Base-by-base conservation (phyloP, 2,113 vertebrate genomes). In the Picathartes gymnocephalus region DNA sequence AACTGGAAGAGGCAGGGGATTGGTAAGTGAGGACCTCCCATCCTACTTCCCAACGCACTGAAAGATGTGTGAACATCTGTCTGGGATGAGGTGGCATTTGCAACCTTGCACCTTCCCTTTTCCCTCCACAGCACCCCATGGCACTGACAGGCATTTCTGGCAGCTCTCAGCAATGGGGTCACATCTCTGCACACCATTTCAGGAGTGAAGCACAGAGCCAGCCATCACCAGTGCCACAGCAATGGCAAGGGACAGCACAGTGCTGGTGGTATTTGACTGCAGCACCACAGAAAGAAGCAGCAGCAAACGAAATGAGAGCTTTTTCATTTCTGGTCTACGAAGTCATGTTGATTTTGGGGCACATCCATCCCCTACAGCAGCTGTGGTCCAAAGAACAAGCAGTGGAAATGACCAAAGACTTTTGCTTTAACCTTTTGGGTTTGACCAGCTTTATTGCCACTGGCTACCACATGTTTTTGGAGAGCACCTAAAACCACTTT, bases 191-290 rank as follows among this genome's bases (percentile, higher is more conserved):
- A 45, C 54, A 73, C 37, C 17, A 21, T 35, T 89, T 68, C 3
- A 4, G 48, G 45, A 81, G 45, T 0, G 0, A 85, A 85, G 45
- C 27, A 45, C 0, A 0, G 35, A n/a, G 39, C 22, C 84, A 90
- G 61, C 7, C 21, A 15, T 16, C n/a, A 15, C 35, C 10, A 6
- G 61, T 14, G 45, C 44, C 66, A 60, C 70, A 72, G 66, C 61
- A 33, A 51, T 4, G 11, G n/a, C 58, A 81, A 80, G 30, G 56
- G 42, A n/a, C 3, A 5, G 71, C 0, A 0, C 4, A 13, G 3
- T 6, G 25, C 86, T 33, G 23, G 12, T 45, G 40, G 28, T 6
- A 16, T 42, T 24, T 13, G 35, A 71, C 4, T 50, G 30, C 62
- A 80, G 40, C 57, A 72, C 18, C 24, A 20, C 14, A 11, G 33